phyloP scores from a whole-genome alignment of 2,888 invertebrate genomes.

The Lepidonotus clava region DNA sequence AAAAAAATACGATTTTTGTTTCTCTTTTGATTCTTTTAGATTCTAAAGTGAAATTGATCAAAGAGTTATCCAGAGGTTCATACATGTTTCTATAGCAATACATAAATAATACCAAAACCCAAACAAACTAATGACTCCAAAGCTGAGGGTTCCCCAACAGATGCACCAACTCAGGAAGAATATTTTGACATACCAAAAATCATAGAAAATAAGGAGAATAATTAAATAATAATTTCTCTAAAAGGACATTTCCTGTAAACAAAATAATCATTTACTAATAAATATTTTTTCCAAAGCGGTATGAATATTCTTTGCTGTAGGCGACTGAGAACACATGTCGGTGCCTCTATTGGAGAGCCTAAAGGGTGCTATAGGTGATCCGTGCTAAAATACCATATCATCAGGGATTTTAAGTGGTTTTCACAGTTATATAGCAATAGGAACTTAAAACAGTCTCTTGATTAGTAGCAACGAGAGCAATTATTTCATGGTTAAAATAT shows the following conservation, averaged over 20 bases:
- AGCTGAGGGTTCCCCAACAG: constrained; percentile 11
- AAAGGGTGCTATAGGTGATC: constrained; percentile 7
- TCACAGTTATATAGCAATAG: constrained; percentile 33
- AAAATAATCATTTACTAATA: not conserved
- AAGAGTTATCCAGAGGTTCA: constrained; percentile 46
- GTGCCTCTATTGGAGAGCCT: constrained; percentile 48
- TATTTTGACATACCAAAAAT: not conserved
- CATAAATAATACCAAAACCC: constrained; percentile 6
- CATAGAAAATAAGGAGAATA: no score
- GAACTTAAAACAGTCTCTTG: not conserved
- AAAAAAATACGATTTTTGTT: no score
- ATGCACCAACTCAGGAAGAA: not conserved
- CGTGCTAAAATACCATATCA: constrained; percentile 7
- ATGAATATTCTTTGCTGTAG: constrained; percentile 7
- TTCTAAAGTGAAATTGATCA: constrained; percentile 28
- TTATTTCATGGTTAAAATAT: constrained; percentile 14
- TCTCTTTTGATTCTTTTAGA: not conserved
- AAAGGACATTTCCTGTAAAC: not conserved
- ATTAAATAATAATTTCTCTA: no score
- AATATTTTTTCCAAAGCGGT: not conserved
- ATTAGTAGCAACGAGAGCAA: constrained; percentile 43
- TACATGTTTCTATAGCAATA: constrained; percentile 14
- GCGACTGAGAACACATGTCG: constrained; percentile 8
- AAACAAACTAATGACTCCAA: not conserved
- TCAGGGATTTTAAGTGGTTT: constrained; percentile 13